A percentile compares a stretch with the other conserved stretches of the same genome.
Conservation (phyloP, 2,113 vertebrate species). For the Lophotis ruficrista region DNA sequence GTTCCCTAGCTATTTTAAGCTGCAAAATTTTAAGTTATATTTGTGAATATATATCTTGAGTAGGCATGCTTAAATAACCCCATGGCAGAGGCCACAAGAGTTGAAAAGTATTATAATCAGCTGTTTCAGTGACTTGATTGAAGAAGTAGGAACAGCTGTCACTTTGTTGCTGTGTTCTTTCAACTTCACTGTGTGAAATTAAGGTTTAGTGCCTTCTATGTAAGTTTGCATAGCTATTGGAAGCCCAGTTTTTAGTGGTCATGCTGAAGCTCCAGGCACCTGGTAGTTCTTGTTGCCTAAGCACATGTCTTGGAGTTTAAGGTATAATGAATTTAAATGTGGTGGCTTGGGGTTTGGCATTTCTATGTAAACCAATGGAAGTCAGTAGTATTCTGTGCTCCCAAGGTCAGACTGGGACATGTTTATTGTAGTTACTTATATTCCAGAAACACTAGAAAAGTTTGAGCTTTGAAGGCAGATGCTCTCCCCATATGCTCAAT, state of each 20-base stretch:
- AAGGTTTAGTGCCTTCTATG: neutral
- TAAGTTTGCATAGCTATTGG: neutral
- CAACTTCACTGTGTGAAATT: neutral
- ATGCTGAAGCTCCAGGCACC: neutral
- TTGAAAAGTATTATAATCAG: neutral
- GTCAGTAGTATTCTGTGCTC: neutral
- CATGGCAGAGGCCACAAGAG: neutral
- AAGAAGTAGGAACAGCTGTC: neutral
- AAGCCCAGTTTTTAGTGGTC: neutral
- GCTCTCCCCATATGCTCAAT: neutral
- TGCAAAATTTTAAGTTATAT: rapidly evolving
- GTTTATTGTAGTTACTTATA: neutral
- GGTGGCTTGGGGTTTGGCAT: neutral
- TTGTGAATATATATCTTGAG: neutral
- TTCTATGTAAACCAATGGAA: neutral
- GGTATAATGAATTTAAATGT: neutral
- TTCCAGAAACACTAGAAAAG: too few relatives aligned
- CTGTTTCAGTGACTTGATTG: neutral
- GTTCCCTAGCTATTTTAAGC: neutral
- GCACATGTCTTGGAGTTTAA: neutral
- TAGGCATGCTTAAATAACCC: neutral
- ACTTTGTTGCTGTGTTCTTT: neutral
- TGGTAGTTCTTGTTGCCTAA: neutral
- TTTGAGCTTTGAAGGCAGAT: neutral
- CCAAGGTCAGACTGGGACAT: neutral